Evolutionary conservation across 2,888 invertebrate genomes (phyloP).

Genomic region (Drosophila gaucha): DNA sequence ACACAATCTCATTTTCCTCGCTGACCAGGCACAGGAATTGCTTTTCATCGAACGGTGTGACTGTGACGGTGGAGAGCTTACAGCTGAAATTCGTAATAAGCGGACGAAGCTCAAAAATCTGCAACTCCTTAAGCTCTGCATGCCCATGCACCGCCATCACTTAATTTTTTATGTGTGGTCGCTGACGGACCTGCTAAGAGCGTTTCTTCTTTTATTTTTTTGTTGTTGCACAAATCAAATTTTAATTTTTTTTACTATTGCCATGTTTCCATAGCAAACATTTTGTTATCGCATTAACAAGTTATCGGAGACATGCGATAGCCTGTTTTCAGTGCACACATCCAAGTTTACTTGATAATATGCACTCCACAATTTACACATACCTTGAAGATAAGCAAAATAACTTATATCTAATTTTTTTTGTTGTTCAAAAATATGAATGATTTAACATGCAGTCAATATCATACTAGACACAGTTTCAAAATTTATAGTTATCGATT

Average conservation of each 20-base stretch:
- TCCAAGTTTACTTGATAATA: neutral
- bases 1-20: constrained; percentile 83
- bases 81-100: constrained; percentile 83
- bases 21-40: constrained; percentile 84
- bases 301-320: constrained; percentile 37
- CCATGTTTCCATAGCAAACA: constrained; percentile 56
- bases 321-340: neutral
- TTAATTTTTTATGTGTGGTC: constrained; percentile 25
- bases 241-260: constrained; percentile 59
- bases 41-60: constrained; percentile 81
- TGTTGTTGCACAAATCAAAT: constrained; percentile 53
- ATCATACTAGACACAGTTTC: constrained; percentile 6
- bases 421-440: neutral
- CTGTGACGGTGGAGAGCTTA: constrained; percentile 83
- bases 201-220: constrained; percentile 31
- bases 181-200: constrained; percentile 32
- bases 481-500: neutral
- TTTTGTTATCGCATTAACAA: constrained; percentile 43
- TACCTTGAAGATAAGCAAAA: neutral
- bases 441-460: neutral
- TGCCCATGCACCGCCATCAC: constrained; percentile 65
- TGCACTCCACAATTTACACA: neutral
- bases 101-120: constrained; percentile 83
- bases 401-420: neutral
- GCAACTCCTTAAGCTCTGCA: constrained; percentile 75